Percentiles rank a stretch among this genome's conserved stretches.
Evolutionary conservation across 2,888 invertebrate genomes (phyloP).

Genomic region (Lepetodrilus schrolli): DNA sequence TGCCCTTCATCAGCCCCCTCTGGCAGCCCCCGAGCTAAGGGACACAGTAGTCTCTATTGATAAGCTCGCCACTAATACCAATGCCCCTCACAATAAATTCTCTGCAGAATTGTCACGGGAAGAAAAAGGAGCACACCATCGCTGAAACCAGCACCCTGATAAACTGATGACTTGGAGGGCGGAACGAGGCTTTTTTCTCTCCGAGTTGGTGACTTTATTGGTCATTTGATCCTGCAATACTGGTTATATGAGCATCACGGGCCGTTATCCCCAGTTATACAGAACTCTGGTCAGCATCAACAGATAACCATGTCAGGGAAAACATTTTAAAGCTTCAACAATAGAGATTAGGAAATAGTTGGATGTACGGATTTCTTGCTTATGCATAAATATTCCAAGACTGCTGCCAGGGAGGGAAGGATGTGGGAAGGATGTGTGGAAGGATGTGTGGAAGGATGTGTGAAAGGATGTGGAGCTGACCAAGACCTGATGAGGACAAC

Average conservation of each 20-base stretch:
- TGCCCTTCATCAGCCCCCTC: not conserved
- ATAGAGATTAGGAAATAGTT: not conserved
- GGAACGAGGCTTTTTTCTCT: not conserved
- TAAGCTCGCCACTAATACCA: not conserved
- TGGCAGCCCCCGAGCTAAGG: not conserved
- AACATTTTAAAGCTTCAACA: conserved; percentile 10
- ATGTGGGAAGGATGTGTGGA: not conserved
- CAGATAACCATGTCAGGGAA: not conserved
- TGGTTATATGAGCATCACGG: not conserved
- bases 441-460: not conserved
- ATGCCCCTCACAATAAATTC: not conserved
- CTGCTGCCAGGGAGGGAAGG: too few species aligned
- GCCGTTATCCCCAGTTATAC: too few species aligned
- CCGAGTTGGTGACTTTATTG: not conserved
- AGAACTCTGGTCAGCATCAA: not conserved
- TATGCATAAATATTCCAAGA: too few species aligned
- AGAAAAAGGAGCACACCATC: not conserved
- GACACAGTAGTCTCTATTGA: too few species aligned
- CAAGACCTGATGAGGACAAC: not conserved
- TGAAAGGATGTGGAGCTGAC: not conserved
- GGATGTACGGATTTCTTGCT: not conserved
- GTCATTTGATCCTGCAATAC: not conserved
- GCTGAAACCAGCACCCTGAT: not conserved
- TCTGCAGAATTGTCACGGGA: not conserved
- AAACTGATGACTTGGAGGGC: conserved; percentile 4